Evolutionary conservation across 2,113 vertebrate species (phyloP).

Genomic region (Mormoops blainvillei): DNA sequence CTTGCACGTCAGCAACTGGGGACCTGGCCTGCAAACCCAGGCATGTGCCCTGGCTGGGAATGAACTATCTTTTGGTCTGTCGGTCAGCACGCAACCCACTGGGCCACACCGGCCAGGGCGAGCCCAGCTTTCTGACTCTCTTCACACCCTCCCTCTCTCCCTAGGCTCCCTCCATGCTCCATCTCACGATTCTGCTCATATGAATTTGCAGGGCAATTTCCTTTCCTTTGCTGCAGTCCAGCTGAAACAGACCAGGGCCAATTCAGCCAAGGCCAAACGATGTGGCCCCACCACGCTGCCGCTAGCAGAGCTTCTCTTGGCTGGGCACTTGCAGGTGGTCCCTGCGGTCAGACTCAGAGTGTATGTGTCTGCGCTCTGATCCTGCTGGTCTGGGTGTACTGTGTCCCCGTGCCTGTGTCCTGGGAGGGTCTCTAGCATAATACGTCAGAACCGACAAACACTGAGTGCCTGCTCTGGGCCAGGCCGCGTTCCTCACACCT

Average conservation of each 20-base stretch:
- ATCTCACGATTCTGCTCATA: background rate
- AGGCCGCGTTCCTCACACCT: background rate
- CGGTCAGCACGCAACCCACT: too few species aligned
- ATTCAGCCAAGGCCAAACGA: fast-evolving
- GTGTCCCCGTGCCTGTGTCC: background rate
- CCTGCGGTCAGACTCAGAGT: background rate
- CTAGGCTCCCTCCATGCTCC: background rate
- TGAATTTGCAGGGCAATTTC: background rate
- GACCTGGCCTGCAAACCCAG: too few species aligned
- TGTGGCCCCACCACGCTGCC: background rate
- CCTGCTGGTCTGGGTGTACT: too few species aligned
- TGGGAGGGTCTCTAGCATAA: background rate
- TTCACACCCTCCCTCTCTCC: background rate
- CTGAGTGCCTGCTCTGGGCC: background rate
- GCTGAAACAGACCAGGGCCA: background rate
- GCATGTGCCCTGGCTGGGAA: too few species aligned
- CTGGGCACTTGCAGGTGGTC: fast-evolving
- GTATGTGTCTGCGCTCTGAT: background rate
- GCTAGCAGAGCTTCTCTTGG: background rate
- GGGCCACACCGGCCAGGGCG: too few species aligned
- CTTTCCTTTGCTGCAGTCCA: background rate
- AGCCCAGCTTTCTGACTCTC: background rate
- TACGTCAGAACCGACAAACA: background rate
- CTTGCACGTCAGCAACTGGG: too few species aligned
- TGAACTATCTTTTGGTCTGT: too few species aligned